Conservation (phyloP, 2,888 invertebrate genomes). For the Hartigia nigra region DNA sequence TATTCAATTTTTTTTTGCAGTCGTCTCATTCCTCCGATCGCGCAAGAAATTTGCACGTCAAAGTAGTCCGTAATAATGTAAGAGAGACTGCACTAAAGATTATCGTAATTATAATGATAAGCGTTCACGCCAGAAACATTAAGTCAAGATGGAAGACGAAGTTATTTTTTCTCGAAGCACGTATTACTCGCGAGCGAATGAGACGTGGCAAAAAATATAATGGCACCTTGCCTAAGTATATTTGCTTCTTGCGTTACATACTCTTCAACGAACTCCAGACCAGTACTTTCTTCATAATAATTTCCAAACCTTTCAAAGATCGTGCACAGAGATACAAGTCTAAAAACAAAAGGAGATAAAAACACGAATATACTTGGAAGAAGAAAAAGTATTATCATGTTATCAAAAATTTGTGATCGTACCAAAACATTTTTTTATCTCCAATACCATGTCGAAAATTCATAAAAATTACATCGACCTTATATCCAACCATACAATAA, state of each 20-base stretch:
- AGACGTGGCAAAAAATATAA: background rate
- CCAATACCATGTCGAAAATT: background rate
- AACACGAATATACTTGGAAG: background rate
- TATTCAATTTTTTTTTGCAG: too few relatives aligned
- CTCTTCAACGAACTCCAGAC: background rate
- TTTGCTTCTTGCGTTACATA: background rate
- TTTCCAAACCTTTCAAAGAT: background rate
- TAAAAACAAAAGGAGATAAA: background rate
- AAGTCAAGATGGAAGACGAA: background rate
- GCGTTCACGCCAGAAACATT: background rate
- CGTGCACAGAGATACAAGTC: background rate
- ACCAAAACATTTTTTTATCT: accelerated
- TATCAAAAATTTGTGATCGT: background rate
- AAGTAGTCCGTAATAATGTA: background rate
- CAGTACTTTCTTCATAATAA: background rate
- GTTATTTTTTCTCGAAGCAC: background rate
- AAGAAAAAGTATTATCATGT: background rate
- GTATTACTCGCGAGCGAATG: background rate
- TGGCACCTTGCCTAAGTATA: background rate
- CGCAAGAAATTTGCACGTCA: background rate
- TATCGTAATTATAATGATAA: background rate
- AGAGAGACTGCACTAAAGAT: background rate
- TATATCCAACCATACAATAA: too few relatives aligned
- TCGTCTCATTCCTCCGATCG: background rate
- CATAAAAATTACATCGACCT: background rate